phyloP scores from a whole-genome alignment of 2,113 vertebrate species.

The Rissa tridactyla region DNA sequence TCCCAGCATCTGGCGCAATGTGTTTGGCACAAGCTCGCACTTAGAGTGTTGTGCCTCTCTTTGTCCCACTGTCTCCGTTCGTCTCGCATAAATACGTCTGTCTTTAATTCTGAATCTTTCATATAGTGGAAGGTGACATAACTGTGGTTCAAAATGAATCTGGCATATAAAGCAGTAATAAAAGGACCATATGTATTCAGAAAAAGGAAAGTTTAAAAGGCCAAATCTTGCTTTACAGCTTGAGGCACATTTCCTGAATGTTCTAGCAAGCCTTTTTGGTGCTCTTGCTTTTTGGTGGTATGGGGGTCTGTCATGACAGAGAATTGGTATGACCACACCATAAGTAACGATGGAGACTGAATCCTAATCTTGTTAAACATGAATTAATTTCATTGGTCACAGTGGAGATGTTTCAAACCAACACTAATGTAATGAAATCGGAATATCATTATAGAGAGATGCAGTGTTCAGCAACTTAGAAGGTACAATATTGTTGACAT shows the following conservation, averaged over 20 bases:
- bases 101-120: background rate
- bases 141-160: background rate
- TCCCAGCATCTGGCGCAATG: background rate
- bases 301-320: background rate
- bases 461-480: background rate
- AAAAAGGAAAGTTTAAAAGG: background rate
- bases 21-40: background rate
- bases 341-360: rapidly evolving
- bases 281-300: background rate
- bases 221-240: background rate
- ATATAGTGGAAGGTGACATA: background rate
- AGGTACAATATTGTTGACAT: background rate
- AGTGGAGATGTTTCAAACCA: background rate
- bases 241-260: background rate
- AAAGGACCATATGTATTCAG: background rate
- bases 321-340: background rate
- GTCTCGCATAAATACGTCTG: background rate
- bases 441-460: background rate
- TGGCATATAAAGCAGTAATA: background rate
- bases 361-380: background rate
- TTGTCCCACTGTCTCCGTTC: background rate
- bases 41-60: background rate
- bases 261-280: background rate
- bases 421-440: background rate
- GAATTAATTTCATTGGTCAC: background rate